Conservation (phyloP, 2,113 vertebrate species). For the Hemiscyllium ocellatum region DNA sequence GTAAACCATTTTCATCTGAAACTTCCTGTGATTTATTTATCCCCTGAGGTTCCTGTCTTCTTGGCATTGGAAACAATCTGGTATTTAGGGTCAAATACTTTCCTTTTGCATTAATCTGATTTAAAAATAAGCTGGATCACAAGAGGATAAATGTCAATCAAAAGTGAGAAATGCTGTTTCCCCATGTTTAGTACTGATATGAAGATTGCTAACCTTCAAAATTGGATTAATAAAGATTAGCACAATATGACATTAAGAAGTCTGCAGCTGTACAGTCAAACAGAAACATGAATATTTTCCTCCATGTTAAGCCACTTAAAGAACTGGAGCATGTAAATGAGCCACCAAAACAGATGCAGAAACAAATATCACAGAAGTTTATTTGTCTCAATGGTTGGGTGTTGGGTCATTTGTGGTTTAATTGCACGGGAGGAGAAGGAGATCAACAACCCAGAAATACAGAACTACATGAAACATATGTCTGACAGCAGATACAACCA, state of each 20-base stretch:
- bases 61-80: background rate
- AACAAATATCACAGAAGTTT: background rate
- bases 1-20: background rate
- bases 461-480: background rate
- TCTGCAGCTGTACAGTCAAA: background rate
- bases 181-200: constrained; percentile 1
- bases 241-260: background rate
- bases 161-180: background rate
- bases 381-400: background rate
- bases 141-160: background rate
- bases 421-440: background rate
- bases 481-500: background rate
- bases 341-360: background rate
- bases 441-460: background rate
- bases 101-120: background rate
- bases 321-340: constrained; percentile 5
- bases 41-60: background rate
- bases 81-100: background rate
- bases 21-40: background rate
- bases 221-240: constrained; percentile 25
- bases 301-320: background rate
- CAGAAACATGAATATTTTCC: constrained; percentile 9
- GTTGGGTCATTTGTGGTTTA: background rate
- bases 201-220: background rate
- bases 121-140: background rate